Evolutionary conservation across 2,113 vertebrate species (phyloP).

Genomic region (Fregetta grallaria): DNA sequence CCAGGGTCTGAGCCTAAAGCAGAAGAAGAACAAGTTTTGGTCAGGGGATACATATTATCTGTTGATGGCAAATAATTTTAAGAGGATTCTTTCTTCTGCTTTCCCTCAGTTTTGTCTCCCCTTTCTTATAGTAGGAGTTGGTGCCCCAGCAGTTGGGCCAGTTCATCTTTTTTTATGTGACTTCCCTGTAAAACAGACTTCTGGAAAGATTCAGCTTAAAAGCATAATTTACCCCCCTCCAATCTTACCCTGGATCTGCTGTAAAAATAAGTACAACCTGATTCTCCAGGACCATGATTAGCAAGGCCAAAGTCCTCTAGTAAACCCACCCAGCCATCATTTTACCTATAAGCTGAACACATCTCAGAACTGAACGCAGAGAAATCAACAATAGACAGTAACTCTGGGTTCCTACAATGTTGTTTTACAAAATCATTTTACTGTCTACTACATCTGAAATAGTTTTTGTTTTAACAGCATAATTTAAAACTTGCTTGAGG

Average conservation of each 20-base stretch:
- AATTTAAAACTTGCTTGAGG: conserved; percentile 36
- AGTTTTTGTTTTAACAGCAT: conserved; percentile 28
- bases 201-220: neutral
- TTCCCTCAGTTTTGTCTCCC: neutral
- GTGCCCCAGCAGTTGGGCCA: neutral
- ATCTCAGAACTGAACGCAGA: neutral
- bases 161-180: neutral
- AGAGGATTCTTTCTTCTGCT: neutral
- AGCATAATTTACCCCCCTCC: neutral
- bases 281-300: neutral
- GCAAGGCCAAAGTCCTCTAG: neutral
- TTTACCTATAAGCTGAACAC: neutral
- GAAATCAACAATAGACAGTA: neutral
- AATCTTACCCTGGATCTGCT: neutral
- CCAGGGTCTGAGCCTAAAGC: neutral
- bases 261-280: neutral
- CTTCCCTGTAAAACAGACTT: neutral
- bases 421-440: conserved; percentile 42
- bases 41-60: neutral
- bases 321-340: neutral
- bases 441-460: neutral
- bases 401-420: neutral
- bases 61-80: neutral
- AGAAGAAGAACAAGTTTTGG: neutral
- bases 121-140: neutral